phyloP scores from a whole-genome alignment of 2,888 invertebrate genomes.

The Eubasilissa splendida region DNA sequence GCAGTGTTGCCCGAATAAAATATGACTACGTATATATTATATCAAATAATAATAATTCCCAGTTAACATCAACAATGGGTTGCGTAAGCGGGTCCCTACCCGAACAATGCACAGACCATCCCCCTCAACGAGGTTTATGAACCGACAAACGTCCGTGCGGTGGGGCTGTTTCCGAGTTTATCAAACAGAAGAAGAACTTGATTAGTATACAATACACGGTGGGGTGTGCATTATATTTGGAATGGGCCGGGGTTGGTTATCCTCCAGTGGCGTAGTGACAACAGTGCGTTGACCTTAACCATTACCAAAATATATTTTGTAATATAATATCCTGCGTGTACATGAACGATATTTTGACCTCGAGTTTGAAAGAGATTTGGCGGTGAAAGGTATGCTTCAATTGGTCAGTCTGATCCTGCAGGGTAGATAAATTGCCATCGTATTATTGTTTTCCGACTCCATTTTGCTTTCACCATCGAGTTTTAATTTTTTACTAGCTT shows the following conservation, averaged over 20 bases:
- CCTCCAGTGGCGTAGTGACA: background rate
- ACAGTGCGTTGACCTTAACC: too few relatives aligned
- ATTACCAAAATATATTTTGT: too few relatives aligned
- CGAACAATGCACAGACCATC: slow-evolving; percentile 12
- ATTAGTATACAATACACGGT: slow-evolving; percentile 27
- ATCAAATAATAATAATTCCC: slow-evolving; percentile 17
- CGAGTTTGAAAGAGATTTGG: too few relatives aligned
- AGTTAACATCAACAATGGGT: slow-evolving; percentile 7
- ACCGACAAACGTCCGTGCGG: slow-evolving; percentile 18
- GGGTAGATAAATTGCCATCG: too few relatives aligned
- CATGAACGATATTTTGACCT: too few relatives aligned
- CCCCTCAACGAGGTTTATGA: background rate
- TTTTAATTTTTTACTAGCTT: too few relatives aligned
- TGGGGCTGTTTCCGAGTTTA: slow-evolving; percentile 32
- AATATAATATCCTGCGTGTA: too few relatives aligned
- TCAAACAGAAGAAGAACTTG: slow-evolving; percentile 42
- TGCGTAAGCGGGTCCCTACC: slow-evolving; percentile 1
- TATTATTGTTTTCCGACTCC: too few relatives aligned
- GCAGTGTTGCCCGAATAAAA: background rate
- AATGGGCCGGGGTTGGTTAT: slow-evolving; percentile 6
- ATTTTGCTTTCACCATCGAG: too few relatives aligned
- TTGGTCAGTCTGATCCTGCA: too few relatives aligned
- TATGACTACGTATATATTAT: background rate
- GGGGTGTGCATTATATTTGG: slow-evolving; percentile 2
- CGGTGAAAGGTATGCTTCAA: too few relatives aligned